Evolutionary conservation across 2,113 vertebrate species (phyloP).

Genomic region (Grallaria varia): DNA sequence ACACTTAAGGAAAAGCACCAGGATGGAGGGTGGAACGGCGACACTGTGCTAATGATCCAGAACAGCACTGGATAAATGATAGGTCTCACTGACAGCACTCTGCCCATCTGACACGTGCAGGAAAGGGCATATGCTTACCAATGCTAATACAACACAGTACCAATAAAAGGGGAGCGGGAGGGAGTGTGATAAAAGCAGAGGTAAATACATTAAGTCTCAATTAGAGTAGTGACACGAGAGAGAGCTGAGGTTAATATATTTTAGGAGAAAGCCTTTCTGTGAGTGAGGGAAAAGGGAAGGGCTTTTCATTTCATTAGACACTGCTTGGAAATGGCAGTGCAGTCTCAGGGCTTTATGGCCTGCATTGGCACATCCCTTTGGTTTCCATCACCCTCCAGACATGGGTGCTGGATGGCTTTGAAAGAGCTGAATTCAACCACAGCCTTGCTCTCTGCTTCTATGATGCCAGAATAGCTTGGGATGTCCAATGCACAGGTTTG

Average conservation of each 20-base stretch:
- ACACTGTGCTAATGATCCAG: slow-evolving; percentile 33
- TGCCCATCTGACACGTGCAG: not conserved
- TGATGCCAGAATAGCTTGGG: fast-evolving
- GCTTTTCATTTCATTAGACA: slow-evolving; percentile 1
- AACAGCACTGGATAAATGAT: slow-evolving; percentile 10
- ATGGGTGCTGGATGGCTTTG: fast-evolving
- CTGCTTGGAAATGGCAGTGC: not conserved
- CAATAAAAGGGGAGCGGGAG: not conserved
- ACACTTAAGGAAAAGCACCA: not conserved
- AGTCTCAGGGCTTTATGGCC: not conserved
- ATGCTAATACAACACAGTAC: not conserved
- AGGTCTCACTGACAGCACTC: slow-evolving; percentile 13
- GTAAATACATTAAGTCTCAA: slow-evolving; percentile 59
- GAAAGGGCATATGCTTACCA: not conserved
- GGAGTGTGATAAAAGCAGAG: slow-evolving; percentile 15
- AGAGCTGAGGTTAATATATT: slow-evolving; percentile 25
- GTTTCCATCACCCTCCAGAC: not conserved
- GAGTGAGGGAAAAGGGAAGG: not conserved
- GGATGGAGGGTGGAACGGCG: not conserved
- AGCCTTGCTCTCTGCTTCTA: not conserved
- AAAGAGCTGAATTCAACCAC: fast-evolving
- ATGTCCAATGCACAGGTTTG: not conserved
- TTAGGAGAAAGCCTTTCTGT: slow-evolving; percentile 25
- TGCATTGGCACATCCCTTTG: not conserved
- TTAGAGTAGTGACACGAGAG: not conserved